These are phyloP conservation scores for Limnephilus auricula DNA, from an alignment of 2,888 invertebrate species.

Conservation along the genomic window DNA sequence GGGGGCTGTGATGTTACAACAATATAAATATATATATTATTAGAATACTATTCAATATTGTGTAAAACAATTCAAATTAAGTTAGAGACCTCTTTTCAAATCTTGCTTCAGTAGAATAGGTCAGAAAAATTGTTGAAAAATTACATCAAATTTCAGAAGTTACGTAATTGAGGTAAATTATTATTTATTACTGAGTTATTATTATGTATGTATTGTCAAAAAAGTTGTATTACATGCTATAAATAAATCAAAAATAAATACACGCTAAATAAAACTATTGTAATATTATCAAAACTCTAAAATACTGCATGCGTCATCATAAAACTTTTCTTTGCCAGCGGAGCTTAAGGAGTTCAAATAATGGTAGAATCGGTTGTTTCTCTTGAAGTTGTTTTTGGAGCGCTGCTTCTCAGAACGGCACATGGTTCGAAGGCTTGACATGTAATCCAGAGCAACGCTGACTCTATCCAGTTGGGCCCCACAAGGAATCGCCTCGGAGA, in stretches of 20 bases:
- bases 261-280: constrained; percentile 9
- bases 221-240: neutral
- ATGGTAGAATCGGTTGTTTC: constrained; percentile 87
- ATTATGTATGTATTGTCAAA: neutral
- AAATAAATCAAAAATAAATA: constrained; percentile 10
- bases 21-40: neutral
- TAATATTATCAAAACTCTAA: constrained; percentile 9
- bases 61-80: neutral
- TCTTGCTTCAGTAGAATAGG: neutral
- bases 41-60: neutral
- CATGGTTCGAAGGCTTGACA: constrained; percentile 83
- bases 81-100: neutral
- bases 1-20: neutral
- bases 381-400: constrained; percentile 78
- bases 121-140: neutral
- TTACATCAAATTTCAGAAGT: neutral
- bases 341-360: constrained; percentile 82
- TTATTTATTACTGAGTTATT: neutral
- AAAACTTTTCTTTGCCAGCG: constrained; percentile 75
- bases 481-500: constrained; percentile 76
- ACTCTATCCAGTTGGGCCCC: constrained; percentile 76
- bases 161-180: neutral
- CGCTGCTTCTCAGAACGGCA: constrained; percentile 83
- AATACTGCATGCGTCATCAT: constrained; percentile 74
- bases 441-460: constrained; percentile 82